Base-by-base conservation (phyloP, 2,797 vertebrate species). In the Taeniopygia guttata region DNA sequence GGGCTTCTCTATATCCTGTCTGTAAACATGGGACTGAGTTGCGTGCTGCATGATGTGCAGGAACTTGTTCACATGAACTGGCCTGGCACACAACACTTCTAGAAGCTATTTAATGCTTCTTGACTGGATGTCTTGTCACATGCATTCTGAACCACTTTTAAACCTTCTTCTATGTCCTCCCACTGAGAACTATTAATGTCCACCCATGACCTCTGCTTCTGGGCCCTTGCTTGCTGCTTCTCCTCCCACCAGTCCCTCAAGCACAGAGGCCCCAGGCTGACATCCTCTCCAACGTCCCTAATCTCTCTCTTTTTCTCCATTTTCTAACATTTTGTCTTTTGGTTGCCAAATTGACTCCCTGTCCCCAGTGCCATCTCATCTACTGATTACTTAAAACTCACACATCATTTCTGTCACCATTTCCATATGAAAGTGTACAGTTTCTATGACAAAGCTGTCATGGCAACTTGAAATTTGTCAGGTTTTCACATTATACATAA, bases 391-490 rank as follows among this genome's bases (percentile, higher is more conserved):
- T 87, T 94, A n/a, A 63, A 85, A 70, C 16, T 48, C 81, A 70
- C 15, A 5, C 20, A 36, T 74, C 60, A 8, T 56, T 90, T 70
- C 72, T 83, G 60, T 70, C 84, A 92, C 32, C 72, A 74, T 91
- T 95, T 92, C 84, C 82, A 85, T 32, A 83, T 32, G 49, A 72
- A 94, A 94, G 75, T 4, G 5, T n/a, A 27, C 29, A 34, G 64
- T 29, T 87, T 85, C 80, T 56, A 58, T 92, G 64, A 89, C 89
- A 92, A 87, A 94, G 87, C 87, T 96, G 87, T 91, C 91, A 89
- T 43, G 64, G 89, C 49, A 94, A 87, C 89, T 79, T 80, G 78
- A 89, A 80, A 38, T 67, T 68, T 95, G 87, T 85, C 84, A 80
- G 68, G 32, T 93, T 93, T 94, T 91, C 72, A 52, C 87, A 60